These are phyloP conservation scores for Corythaeola cristata DNA, from an alignment of 2,113 vertebrate species.

Conservation along the genomic window DNA sequence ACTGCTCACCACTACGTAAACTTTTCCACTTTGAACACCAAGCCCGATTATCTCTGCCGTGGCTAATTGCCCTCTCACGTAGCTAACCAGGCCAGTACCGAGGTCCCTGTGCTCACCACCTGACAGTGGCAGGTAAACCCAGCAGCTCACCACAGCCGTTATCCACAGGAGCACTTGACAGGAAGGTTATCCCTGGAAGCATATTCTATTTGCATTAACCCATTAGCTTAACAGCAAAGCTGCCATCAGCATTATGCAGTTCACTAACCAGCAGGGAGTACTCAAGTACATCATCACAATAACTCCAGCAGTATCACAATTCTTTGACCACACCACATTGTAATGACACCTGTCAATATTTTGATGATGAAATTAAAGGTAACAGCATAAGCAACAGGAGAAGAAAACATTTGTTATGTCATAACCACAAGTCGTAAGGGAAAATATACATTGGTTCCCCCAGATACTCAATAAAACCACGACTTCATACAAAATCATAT, in stretches of 20 bases:
- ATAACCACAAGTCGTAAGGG: background rate
- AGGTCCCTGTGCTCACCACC: background rate
- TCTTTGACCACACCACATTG: background rate
- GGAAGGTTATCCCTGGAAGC: background rate
- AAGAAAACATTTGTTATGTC: background rate
- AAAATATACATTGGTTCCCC: background rate
- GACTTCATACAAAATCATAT: background rate
- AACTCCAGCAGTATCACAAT: fast-evolving
- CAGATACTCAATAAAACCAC: background rate
- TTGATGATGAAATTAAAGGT: background rate
- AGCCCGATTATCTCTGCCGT: background rate
- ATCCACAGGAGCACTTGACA: background rate
- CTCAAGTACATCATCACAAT: fast-evolving
- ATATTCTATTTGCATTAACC: background rate
- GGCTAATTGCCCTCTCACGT: background rate
- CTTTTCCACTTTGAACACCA: background rate
- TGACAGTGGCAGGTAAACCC: background rate
- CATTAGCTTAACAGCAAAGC: background rate
- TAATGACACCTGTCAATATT: background rate
- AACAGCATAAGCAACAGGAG: background rate
- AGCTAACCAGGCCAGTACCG: background rate
- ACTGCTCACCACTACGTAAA: background rate
- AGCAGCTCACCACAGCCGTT: background rate
- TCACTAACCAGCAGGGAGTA: background rate
- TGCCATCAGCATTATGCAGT: background rate